Conservation (phyloP, 2,113 vertebrate genomes). For the Bambusicola thoracicus region DNA sequence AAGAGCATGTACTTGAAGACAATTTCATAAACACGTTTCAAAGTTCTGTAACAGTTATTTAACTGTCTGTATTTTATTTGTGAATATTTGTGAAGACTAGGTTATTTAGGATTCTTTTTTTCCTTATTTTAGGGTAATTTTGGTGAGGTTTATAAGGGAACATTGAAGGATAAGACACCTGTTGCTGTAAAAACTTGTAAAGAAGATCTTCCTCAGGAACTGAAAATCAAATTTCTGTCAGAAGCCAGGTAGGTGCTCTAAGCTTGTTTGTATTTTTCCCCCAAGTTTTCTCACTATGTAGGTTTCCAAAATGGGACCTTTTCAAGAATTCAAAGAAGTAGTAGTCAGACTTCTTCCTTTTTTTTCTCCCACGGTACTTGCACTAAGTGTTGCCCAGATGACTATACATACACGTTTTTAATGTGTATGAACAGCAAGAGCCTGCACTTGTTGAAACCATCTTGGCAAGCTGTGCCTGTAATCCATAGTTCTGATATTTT, state of each 20-base stretch:
- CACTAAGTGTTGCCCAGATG: background rate
- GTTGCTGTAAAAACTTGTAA: constrained; percentile 98
- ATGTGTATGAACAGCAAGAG: rapidly evolving
- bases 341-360: background rate
- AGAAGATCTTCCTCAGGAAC: constrained; percentile 92
- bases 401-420: background rate
- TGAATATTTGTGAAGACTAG: background rate
- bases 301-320: background rate
- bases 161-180: constrained; percentile 90
- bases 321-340: background rate
- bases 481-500: background rate
- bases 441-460: background rate
- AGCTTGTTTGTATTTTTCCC: background rate
- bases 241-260: constrained; percentile 18
- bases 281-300: background rate
- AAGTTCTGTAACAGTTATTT: background rate
- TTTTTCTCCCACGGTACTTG: background rate
- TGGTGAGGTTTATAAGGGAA: constrained; percentile 95
- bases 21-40: background rate
- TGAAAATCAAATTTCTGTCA: constrained; percentile 23
- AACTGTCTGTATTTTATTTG: background rate
- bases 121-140: constrained; percentile 89
- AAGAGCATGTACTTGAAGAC: background rate
- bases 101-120: background rate
- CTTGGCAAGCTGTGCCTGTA: background rate